A percentile compares a stretch with the other conserved stretches of the same genome.
These are phyloP conservation scores for Carollia perspicillata DNA, from an alignment of 2,113 vertebrate species.

Conservation along the genomic window DNA sequence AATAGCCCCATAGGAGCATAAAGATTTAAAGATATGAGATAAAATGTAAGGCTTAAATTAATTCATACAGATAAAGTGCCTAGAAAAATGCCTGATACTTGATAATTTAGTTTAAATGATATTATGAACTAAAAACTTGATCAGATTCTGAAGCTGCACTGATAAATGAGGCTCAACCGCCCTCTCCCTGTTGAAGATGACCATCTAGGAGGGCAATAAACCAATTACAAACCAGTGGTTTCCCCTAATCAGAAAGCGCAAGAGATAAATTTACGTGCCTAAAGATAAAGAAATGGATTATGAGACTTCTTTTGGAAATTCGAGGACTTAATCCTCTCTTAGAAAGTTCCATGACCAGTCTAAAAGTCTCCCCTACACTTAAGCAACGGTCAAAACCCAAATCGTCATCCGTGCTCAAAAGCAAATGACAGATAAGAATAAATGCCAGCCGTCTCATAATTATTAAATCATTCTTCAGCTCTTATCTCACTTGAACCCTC, in stretches of 20 bases:
- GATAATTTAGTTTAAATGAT: neutral
- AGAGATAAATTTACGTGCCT: neutral
- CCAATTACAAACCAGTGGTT: neutral
- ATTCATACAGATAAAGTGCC: neutral
- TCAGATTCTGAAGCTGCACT: neutral
- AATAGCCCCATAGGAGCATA: neutral
- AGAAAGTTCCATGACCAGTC: neutral
- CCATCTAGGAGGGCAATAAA: neutral
- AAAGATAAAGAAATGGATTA: neutral
- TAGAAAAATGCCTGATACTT: neutral
- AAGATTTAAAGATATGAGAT: neutral
- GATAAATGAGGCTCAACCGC: neutral
- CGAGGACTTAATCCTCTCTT: neutral
- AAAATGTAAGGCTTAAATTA: neutral
- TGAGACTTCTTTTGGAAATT: neutral
- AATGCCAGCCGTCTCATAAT: neutral
- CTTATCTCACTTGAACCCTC: neutral
- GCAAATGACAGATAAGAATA: constrained; percentile 5
- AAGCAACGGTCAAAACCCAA: neutral
- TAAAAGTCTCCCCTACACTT: neutral
- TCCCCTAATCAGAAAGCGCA: neutral
- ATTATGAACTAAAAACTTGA: neutral
- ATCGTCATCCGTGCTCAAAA: neutral
- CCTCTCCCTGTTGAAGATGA: neutral
- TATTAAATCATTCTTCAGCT: neutral